Evolutionary conservation across 92 coral and sea anemone species (phyloP).

Genomic region (Heteractis magnifica): DNA sequence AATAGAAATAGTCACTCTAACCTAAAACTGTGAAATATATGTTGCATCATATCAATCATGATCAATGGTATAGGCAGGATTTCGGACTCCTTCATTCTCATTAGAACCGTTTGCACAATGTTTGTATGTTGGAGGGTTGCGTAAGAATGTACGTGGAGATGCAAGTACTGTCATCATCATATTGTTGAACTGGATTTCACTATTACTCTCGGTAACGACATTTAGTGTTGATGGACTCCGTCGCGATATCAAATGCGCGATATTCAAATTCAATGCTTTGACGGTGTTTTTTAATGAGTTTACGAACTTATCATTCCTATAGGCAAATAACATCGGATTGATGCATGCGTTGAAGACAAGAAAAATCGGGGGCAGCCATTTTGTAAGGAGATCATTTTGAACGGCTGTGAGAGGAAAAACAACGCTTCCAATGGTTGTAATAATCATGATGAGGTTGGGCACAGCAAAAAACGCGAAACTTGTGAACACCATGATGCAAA

Average conservation of each 20-base stretch:
- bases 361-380: slow-evolving; percentile 55
- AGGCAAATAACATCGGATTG: slow-evolving; percentile 54
- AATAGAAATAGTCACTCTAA: too few relatives aligned
- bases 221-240: too few relatives aligned
- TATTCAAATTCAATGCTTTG: not conserved
- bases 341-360: slow-evolving; percentile 57
- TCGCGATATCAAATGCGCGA: not conserved
- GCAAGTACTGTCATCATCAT: not conserved
- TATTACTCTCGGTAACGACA: too few relatives aligned
- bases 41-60: too few relatives aligned
- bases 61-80: too few relatives aligned
- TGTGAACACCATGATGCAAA: slow-evolving; percentile 46
- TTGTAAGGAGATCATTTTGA: slow-evolving; percentile 1
- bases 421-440: slow-evolving; percentile 4
- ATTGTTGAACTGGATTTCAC: not conserved
- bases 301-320: slow-evolving; percentile 50
- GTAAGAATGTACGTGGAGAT: not conserved
- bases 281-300: slow-evolving; percentile 13
- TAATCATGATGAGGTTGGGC: slow-evolving; percentile 30
- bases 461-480: slow-evolving; percentile 51
- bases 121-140: not conserved
- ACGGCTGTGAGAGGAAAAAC: not conserved
- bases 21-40: too few relatives aligned
- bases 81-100: not conserved
- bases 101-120: not conserved